A percentile compares a stretch with the other conserved stretches of the same genome.
phyloP scores from a whole-genome alignment of 2,113 vertebrate genomes.

The Penelope pileata region DNA sequence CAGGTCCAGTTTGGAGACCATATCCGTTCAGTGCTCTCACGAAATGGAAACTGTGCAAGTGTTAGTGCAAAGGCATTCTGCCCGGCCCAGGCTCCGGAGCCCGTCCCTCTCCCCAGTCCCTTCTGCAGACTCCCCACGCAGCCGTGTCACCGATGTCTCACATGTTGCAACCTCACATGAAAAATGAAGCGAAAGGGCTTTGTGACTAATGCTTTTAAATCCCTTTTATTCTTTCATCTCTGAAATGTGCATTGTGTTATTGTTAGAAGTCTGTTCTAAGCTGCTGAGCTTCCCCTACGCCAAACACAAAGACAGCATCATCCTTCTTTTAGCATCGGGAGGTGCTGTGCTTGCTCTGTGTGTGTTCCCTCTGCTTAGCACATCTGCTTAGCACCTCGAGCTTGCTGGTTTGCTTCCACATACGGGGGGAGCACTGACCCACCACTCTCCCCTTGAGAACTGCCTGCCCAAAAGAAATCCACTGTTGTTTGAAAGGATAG shows the following conservation, averaged over 20 bases:
- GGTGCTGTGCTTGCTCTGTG: background rate
- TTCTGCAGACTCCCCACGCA: background rate
- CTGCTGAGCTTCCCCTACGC: background rate
- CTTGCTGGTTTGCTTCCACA: background rate
- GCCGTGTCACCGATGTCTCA: background rate
- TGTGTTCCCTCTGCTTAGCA: background rate
- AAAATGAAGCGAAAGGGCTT: background rate
- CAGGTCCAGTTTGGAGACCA: background rate
- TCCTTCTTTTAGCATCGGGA: background rate
- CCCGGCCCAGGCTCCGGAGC: background rate
- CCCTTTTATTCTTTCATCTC: background rate
- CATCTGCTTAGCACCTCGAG: background rate
- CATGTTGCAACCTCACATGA: background rate
- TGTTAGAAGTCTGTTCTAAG: background rate
- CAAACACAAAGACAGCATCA: background rate
- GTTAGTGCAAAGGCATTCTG: too few relatives aligned
- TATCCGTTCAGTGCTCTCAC: accelerated
- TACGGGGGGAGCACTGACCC: accelerated
- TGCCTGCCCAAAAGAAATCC: background rate
- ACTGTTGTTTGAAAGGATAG: background rate
- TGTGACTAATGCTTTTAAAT: background rate
- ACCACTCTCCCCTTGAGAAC: background rate
- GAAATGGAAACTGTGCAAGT: too few relatives aligned
- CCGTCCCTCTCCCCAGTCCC: too few relatives aligned
- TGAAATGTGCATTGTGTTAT: background rate